Base-by-base conservation (phyloP, 2,113 vertebrate species). In the Rhodinocichla rosea region DNA sequence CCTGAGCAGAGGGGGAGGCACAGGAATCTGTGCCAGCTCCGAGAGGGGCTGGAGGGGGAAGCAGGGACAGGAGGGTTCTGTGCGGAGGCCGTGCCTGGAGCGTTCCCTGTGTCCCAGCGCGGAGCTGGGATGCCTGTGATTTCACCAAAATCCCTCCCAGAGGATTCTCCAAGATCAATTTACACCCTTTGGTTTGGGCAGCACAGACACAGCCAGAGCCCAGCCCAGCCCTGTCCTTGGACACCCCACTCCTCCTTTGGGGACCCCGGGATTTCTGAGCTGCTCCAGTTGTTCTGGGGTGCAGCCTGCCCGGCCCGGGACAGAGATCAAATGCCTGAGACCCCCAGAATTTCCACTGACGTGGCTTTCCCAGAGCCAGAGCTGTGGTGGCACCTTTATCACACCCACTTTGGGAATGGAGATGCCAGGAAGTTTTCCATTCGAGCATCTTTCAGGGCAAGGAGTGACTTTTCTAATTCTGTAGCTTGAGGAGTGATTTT, bases 301-400 rank as follows among this genome's bases (percentile, higher is more conserved):
- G 60, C 80, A 40, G 75, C 35, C 49, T 59, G 53, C 73, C 10
- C 0, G 18, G 33, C 33, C 45, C 64, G 23, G 44, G 13, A 45
- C 4, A 14, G 55, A 33, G 26, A 35, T n/a, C 45, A 32, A 16
- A 21, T 16, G 45, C 77, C 56, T 2, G 14, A 40, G 60, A 28
- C 12, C 13, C 55, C 55, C 32, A 1, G 17, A 30, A 3, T 62
- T 89, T 74, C 71, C 83, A 74, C 45, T 32, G 91, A 6, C 3
- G 7, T 9, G 49, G 42, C 55, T 39, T 30, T 10, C 55, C 44
- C 8, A 6, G n/a, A 64, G 44, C 17, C 1, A 32, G 62, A 40
- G 26, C 53, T 4, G 1, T 1, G 1, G 0, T 35, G 1, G 0
- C 91, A 68, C 77, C 90, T 94, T 52, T 37, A 14, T 28, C 28